A percentile compares a stretch with the other conserved stretches of the same genome.
phyloP scores from a whole-genome alignment of 2,888 invertebrate species.

The Diadegma fenestrale region DNA sequence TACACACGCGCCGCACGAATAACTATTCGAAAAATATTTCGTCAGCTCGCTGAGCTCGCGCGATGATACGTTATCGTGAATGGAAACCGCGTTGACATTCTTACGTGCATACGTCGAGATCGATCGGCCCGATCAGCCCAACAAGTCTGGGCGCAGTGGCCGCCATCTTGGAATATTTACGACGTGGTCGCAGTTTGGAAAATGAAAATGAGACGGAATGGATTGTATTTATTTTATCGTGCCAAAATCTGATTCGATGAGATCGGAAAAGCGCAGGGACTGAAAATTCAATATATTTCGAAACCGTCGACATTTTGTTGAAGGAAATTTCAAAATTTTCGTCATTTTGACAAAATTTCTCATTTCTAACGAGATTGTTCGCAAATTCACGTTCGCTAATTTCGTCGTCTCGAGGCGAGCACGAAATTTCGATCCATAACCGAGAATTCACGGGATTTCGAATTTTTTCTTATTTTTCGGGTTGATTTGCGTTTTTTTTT shows the following conservation, averaged over 20 bases:
- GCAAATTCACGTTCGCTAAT: too few relatives aligned
- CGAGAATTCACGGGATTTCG: not conserved
- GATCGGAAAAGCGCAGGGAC: not conserved
- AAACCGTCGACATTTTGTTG: not conserved
- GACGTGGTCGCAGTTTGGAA: not conserved
- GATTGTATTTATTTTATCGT: not conserved
- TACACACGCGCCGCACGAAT: not conserved
- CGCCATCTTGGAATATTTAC: not conserved
- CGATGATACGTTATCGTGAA: not conserved
- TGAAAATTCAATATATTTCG: too few relatives aligned
- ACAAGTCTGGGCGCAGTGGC: not conserved
- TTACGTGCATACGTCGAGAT: not conserved
- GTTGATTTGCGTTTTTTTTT: too few relatives aligned
- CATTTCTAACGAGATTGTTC: too few relatives aligned
- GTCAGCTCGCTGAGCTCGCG: not conserved
- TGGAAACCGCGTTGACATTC: not conserved
- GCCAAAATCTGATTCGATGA: not conserved
- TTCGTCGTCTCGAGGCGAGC: too few relatives aligned
- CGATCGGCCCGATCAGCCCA: not conserved
- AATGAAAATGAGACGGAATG: not conserved
- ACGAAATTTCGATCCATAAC: not conserved
- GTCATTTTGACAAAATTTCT: too few relatives aligned
- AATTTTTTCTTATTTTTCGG: not conserved
- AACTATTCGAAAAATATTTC: not conserved
- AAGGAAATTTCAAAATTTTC: too few relatives aligned